Conservation (phyloP, 2,888 invertebrate genomes). For the Caenorhabditis virilis region DNA sequence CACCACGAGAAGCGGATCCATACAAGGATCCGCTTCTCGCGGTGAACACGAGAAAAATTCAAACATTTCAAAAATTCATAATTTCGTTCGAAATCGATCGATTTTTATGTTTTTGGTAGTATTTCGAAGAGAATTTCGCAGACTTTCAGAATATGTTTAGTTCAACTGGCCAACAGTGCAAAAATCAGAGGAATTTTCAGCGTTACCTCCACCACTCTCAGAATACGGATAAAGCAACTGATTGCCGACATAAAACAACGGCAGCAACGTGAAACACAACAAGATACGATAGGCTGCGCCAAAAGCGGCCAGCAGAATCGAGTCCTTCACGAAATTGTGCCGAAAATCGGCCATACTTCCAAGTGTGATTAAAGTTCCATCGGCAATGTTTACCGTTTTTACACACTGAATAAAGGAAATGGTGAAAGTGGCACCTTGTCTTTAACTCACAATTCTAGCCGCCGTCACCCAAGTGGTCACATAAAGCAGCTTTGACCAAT, state of each 20-base stretch:
- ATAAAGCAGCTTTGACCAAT: constrained; percentile 10
- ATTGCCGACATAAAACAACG: constrained; percentile 13
- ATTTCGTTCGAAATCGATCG: too few relatives aligned
- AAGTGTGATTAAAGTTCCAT: constrained; percentile 21
- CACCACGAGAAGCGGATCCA: too few relatives aligned
- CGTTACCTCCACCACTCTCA: too few relatives aligned
- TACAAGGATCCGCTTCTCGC: too few relatives aligned
- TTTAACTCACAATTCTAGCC: constrained; percentile 23
- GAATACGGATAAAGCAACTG: constrained; percentile 17
- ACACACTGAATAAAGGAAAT: constrained; percentile 13
- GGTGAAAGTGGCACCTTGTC: too few relatives aligned
- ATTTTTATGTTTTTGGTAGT: too few relatives aligned
- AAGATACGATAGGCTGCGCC: constrained; percentile 18
- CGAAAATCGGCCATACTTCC: constrained; percentile 24
- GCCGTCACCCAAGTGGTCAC: constrained; percentile 17
- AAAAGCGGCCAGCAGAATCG: constrained; percentile 18
- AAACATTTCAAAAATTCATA: too few relatives aligned
- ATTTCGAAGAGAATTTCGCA: too few relatives aligned
- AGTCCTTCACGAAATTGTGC: constrained; percentile 29
- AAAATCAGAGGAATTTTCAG: too few relatives aligned
- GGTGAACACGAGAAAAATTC: too few relatives aligned
- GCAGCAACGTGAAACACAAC: constrained; percentile 16
- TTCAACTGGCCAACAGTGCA: too few relatives aligned
- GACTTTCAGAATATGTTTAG: too few relatives aligned
- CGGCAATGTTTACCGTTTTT: constrained; percentile 27